These are phyloP conservation scores for Sarcophaga rosellei DNA, from an alignment of 2,888 invertebrate genomes.

Conservation along the genomic window DNA sequence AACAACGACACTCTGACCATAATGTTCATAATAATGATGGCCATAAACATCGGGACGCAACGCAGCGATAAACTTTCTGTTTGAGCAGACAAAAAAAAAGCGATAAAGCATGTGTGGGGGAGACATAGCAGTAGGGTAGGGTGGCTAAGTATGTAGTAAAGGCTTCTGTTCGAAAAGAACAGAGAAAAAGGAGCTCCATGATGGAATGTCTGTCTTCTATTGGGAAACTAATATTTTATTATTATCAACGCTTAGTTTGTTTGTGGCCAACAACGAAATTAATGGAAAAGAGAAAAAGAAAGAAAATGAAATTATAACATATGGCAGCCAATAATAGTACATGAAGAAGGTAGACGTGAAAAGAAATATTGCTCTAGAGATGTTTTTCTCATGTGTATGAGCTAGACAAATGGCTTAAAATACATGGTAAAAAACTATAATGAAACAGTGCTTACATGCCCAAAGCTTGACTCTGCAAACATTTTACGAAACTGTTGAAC, in stretches of 20 bases:
- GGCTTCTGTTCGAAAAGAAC: too few species aligned
- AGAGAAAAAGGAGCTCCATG: background rate
- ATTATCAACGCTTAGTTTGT: conserved; percentile 20
- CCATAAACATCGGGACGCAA: background rate
- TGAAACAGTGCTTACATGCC: too few species aligned
- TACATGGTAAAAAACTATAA: too few species aligned
- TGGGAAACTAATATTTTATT: conserved; percentile 33
- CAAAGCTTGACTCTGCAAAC: too few species aligned
- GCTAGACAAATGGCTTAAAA: too few species aligned
- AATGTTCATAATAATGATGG: conserved; percentile 38
- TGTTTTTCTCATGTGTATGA: too few species aligned
- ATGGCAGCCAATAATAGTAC: background rate
- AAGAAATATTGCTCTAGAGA: background rate
- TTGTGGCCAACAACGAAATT: conserved; percentile 30
- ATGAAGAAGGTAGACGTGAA: background rate
- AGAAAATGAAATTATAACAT: background rate
- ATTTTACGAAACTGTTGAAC: too few species aligned
- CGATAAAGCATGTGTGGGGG: background rate
- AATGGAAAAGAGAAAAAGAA: conserved; percentile 4
- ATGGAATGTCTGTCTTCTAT: background rate
- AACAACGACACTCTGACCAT: conserved; percentile 29
- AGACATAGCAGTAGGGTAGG: too few species aligned
- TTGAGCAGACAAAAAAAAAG: background rate
- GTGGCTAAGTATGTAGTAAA: too few species aligned
- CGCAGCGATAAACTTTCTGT: too few species aligned